Evolutionary conservation across 2,113 vertebrate genomes (phyloP), one percentile per base, ranked within the genome.

Genomic region (Galbula dea): DNA sequence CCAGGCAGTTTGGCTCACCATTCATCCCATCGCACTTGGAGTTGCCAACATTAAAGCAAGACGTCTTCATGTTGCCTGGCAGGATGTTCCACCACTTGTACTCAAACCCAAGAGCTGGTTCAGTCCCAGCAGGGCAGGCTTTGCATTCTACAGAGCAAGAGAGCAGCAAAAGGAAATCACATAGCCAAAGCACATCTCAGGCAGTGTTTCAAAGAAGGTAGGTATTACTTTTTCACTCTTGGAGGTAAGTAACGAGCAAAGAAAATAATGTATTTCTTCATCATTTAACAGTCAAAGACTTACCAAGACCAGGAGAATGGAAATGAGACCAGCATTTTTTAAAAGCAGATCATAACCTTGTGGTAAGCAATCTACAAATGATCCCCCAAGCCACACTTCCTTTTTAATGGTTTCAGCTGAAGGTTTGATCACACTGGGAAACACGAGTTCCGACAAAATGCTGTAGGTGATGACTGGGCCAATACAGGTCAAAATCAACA

Each of bases 11-110:
- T 29, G 94, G 63, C 98, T 98, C 95, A 99, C 99, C 99, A 5
- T 99, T 99, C 99, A 99, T 99, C 78, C 96, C 98, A 39, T 99
- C 99, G 22, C 99, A 99, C 88, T 99, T 99, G 2, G 98, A 98
- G 97, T 99, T 99, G 79, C 98, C 99, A 8, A 99, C 99, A 39
- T 99, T 99, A 97, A 99, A 99, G 95, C 99, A 99, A 74, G 99
- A 99, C 0, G 99, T 99, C 97, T 99, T 99, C 98, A 99, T 99
- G 96, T 99, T 99, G 71, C 94, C 78, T 30, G 99, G 99, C 66
- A 99, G 97, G 57, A 98, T 95, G 68, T 99, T 99, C 99, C 99
- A 99, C 99, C 99, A 99, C 95, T 99, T 99, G 91, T 99, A 99
- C 88, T 99, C 98, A 88, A 99, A 99, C 7, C 98, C 99, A 51